These are phyloP conservation scores for Fragum whitleyi DNA, from an alignment of 2,888 invertebrate species.

Conservation along the genomic window DNA sequence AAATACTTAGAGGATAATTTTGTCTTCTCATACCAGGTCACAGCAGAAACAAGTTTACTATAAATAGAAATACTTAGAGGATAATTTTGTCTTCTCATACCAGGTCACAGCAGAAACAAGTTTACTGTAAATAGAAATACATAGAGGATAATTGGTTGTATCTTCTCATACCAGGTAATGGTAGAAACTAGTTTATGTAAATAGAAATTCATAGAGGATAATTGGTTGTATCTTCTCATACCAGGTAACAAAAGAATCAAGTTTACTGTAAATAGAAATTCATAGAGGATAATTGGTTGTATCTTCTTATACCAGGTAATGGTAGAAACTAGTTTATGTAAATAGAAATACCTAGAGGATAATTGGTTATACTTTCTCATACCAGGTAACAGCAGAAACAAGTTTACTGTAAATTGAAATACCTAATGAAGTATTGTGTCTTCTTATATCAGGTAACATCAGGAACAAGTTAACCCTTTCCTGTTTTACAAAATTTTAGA, in stretches of 20 bases:
- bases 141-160: too few relatives aligned
- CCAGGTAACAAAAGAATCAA: constrained; percentile 82
- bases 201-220: too few relatives aligned
- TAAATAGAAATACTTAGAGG: constrained; percentile 51
- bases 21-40: constrained; percentile 83
- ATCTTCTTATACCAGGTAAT: constrained; percentile 83
- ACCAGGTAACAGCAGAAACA: constrained; percentile 82
- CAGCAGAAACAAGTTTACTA: constrained; percentile 81
- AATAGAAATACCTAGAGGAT: too few relatives aligned
- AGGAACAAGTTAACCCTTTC: constrained; percentile 80
- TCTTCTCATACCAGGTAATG: constrained; percentile 83
- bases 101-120: constrained; percentile 81
- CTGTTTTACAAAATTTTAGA: too few relatives aligned
- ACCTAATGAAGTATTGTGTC: constrained; percentile 73
- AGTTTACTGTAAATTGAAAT: constrained; percentile 77
- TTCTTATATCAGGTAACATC: constrained; percentile 83
- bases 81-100: constrained; percentile 82
- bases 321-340: constrained; percentile 80
- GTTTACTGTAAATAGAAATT: constrained; percentile 77
- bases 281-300: too few relatives aligned
- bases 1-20: too few relatives aligned
- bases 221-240: constrained; percentile 80
- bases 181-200: too few relatives aligned
- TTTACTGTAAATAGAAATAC: constrained; percentile 77
- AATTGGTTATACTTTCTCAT: constrained; percentile 82